Conservation (phyloP, 2,888 invertebrate genomes). For the Nowickia ferox region DNA sequence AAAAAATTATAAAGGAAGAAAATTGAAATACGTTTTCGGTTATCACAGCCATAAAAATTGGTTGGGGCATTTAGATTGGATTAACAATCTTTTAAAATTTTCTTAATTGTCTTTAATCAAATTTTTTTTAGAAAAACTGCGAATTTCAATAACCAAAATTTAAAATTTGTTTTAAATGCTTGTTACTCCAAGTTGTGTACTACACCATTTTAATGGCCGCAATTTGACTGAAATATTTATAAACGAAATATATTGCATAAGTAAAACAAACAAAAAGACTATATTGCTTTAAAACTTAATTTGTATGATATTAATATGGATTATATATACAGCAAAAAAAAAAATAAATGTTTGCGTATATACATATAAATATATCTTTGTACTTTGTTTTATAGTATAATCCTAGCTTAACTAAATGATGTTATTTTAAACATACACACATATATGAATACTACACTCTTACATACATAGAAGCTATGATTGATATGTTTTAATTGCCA, state of each 20-base stretch:
- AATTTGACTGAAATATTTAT: conserved; percentile 59
- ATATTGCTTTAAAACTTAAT: conserved; percentile 56
- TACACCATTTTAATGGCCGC: conserved; percentile 42
- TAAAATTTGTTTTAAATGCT: conserved; percentile 28
- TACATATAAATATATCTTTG: conserved; percentile 28
- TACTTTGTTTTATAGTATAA: conserved; percentile 57
- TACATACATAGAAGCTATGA: background rate
- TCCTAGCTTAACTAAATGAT: conserved; percentile 57
- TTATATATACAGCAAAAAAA: conserved; percentile 23
- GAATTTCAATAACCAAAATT: background rate
- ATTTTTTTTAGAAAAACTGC: background rate
- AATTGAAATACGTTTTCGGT: conserved; percentile 52
- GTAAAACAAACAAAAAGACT: conserved; percentile 65
- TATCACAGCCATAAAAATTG: conserved; percentile 48
- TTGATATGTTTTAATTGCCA: conserved; percentile 27
- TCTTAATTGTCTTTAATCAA: too few species aligned
- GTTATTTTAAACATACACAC: conserved; percentile 49
- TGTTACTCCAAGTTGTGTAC: conserved; percentile 27
- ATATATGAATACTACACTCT: background rate
- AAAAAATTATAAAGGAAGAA: conserved; percentile 40
- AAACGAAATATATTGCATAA: conserved; percentile 64
- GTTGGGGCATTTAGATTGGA: conserved; percentile 25
- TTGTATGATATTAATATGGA: conserved; percentile 67
- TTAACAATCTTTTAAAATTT: background rate
- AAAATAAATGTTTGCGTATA: conserved; percentile 24